These are phyloP conservation scores for Crocodylus rhombifer DNA, from an alignment of 2,797 vertebrate species.

Conservation along the genomic window DNA sequence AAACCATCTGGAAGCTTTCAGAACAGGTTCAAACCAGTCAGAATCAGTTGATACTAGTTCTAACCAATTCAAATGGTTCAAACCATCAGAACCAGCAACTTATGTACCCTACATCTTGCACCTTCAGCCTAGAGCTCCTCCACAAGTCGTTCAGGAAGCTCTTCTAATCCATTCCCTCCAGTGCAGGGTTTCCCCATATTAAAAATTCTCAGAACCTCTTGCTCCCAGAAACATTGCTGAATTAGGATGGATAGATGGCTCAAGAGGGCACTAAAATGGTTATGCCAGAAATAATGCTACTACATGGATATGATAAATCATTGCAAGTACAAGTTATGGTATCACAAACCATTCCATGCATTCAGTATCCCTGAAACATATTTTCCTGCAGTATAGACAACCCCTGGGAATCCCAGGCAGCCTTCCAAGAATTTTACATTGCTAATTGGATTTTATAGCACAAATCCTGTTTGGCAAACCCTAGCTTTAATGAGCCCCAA, in stretches of 20 bases:
- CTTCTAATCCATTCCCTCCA: not conserved
- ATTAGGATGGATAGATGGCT: not conserved
- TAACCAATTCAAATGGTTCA: too few species aligned
- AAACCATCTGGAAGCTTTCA: not conserved
- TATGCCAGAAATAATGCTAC: not conserved
- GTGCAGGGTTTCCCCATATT: not conserved
- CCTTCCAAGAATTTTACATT: constrained; percentile 59
- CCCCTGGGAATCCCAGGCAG: constrained; percentile 44
- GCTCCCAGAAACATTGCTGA: not conserved
- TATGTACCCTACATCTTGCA: not conserved
- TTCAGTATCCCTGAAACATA: constrained; percentile 21
- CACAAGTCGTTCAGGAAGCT: not conserved
- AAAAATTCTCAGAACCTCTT: not conserved
- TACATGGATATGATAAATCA: not conserved
- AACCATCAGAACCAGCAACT: not conserved
- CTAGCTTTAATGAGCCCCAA: constrained; percentile 24
- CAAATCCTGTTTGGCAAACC: constrained; percentile 62
- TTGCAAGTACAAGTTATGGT: not conserved
- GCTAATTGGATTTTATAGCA: constrained; percentile 60
- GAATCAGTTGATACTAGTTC: too few species aligned
- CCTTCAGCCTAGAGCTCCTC: not conserved
- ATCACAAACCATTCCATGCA: not conserved
- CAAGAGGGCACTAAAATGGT: not conserved
- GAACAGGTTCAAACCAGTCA: too few species aligned
- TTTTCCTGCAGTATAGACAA: constrained; percentile 22